Evolutionary conservation across 2,113 vertebrate species (phyloP), one percentile per base, ranked within the genome.

Genomic region (Mobula hypostoma): DNA sequence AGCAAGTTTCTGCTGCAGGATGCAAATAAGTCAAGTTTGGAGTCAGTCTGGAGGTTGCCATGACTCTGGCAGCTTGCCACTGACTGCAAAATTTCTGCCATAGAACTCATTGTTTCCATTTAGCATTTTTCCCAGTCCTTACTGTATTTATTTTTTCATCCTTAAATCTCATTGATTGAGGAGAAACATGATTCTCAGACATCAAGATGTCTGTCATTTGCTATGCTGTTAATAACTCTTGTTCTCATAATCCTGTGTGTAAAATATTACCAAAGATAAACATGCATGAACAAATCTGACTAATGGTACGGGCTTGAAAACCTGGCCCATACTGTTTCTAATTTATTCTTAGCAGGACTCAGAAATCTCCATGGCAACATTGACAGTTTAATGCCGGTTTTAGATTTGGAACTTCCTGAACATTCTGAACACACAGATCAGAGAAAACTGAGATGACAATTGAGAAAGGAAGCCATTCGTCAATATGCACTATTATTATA

Each of bases 391-490:
- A 24, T 93, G 36, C 68, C 74, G 40, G 11, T 29, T 90, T 90
- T 90, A n/a, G 85, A 32, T 21, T 32, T 90, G n/a, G 40, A 15
- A 56, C 70, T 93, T 24, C 70, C 70, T 74, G 40, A 70, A 5
- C 24, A 74, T 76, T 56, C 74, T 56, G 70, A 74, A 74, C 36
- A 36, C 4, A 11, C 40, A 76, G 70, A 72, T 92, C 90, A 92
- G 72, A 72, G 90, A 36, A 92, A 72, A 0, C 32, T 12, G 19
- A 27, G 21, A 74, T 74, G 88, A 93, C 24, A 17, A 68, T 27
- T 92, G 66, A 92, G 90, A 92, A 72, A 70, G 61, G 63, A 92
- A 68, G 68, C 8, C 90, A 92, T 76, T 93, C 40, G 91, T 72
- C 24, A 74, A 48, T 93, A 14, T 56, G n/a, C 36, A 72, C 21